phyloP scores from a whole-genome alignment of 2,113 vertebrate species.

The Charadrius vociferus region DNA sequence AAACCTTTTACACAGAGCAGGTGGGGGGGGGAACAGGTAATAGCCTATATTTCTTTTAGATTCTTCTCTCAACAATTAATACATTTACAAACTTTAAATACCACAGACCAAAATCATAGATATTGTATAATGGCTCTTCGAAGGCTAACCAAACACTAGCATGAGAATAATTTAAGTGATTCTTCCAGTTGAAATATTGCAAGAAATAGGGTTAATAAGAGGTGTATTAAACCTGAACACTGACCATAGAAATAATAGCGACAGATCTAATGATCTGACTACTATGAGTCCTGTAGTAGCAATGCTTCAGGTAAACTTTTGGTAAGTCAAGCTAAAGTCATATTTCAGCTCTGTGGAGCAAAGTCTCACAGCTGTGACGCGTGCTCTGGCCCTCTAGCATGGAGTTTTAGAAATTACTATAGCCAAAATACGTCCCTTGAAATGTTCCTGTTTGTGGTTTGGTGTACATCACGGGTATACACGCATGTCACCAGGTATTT shows the following conservation, averaged over 20 bases:
- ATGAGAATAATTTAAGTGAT: background rate
- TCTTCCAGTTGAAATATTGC: conserved; percentile 1
- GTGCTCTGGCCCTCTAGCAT: background rate
- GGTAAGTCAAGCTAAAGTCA: background rate
- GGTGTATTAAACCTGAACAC: background rate
- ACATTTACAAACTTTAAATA: conserved; percentile 5
- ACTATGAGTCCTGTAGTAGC: accelerated
- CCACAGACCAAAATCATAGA: background rate
- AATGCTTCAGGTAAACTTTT: background rate
- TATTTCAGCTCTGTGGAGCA: background rate
- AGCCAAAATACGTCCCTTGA: background rate
- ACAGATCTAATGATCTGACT: background rate
- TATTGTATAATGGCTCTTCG: background rate
- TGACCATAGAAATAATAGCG: background rate
- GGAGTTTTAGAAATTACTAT: background rate
- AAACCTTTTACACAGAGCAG: conserved; percentile 9
- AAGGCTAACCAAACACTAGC: background rate
- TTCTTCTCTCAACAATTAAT: background rate
- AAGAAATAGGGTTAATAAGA: background rate
- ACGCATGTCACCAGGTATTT: background rate
- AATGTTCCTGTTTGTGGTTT: background rate
- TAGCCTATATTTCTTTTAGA: background rate
- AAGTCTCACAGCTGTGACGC: background rate
- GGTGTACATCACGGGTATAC: background rate
- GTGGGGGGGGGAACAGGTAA: background rate